phyloP scores from a whole-genome alignment of 2,113 vertebrate species.

The Psilopsiagon aurifrons region DNA sequence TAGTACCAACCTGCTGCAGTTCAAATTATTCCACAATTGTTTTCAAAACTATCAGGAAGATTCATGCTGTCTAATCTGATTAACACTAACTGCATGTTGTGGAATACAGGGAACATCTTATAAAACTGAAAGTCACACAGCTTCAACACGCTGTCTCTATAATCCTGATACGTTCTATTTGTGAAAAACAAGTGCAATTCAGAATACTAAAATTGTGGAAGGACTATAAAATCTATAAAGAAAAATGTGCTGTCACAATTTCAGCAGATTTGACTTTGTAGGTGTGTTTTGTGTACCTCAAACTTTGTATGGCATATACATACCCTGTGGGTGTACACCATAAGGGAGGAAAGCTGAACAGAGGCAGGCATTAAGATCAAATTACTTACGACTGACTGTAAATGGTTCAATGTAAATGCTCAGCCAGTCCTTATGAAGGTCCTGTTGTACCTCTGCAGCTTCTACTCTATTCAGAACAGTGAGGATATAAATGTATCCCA shows the following conservation, averaged over 20 bases:
- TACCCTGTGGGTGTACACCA: not conserved
- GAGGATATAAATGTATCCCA: not conserved
- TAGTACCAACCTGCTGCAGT: slow-evolving; percentile 1
- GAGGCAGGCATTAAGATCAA: not conserved
- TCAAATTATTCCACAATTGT: slow-evolving; percentile 43
- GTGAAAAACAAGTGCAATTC: not conserved
- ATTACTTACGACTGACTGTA: not conserved
- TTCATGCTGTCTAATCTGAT: slow-evolving; percentile 49
- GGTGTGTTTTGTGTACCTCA: not conserved
- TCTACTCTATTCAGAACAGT: not conserved
- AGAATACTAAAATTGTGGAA: not conserved
- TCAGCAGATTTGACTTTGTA: not conserved
- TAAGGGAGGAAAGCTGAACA: not conserved
- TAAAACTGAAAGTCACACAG: not conserved
- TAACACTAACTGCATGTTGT: slow-evolving; percentile 3
- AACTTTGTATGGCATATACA: not conserved
- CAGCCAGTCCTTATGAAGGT: not conserved
- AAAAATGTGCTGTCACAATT: not conserved
- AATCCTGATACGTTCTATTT: not conserved
- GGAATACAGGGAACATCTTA: not conserved
- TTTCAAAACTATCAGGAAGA: slow-evolving; percentile 46
- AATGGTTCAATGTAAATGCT: not conserved
- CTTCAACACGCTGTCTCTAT: not conserved
- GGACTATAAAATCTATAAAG: not conserved
- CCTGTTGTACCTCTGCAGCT: not conserved